Base-by-base conservation (phyloP, 2,888 invertebrate genomes). In the Agonum fuliginosum region DNA sequence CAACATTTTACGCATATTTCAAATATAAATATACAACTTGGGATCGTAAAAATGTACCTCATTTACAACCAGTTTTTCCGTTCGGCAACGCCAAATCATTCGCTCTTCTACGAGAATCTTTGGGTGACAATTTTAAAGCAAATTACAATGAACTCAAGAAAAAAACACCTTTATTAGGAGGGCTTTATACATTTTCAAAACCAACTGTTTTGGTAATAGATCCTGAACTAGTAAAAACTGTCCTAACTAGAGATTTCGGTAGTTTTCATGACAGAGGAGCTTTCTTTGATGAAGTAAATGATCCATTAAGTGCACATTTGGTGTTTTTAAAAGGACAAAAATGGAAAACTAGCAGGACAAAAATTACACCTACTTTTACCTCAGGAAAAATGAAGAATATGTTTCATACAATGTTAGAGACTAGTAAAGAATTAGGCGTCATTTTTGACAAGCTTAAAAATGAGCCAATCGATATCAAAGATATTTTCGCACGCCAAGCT, bases 191-290 rank as follows among this genome's bases (percentile, higher is more conserved):
- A 5, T 79, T 82, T 12, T 14, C 70, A 5, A 41, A 43, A 27
- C 81, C 81, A 8, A 43, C 77, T 3, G 80, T 80, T 14, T 51
- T 83, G 3, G 79, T 81, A 6, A 71, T 81, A 1, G 82, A 83
- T 80, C 74, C 83, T 19, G 82, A 84, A 12, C 78, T 81, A 30
- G 48, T 82, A 6, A 83, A 83, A 73, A 86, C 87, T 48, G 85
- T 92, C 14, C 81, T 92, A 81, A 88, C 89, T 24, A 90, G 88
- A 79, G 91, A 92, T 80, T 92, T 91, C 80, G 86, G 85, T 1
- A 85, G 90, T 82, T 93, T 93, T 79, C 88, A 89, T 81, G 91
- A 91, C 78, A 90, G 91, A 67, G 91, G 91, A 0, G 84, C 89
- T n/a, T 90, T 89, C 80, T 85, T 84, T 5, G 90, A 91, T 72